Evolutionary conservation across 2,888 invertebrate species (phyloP), one percentile per base, ranked within the genome.

Genomic region (Glaucopsyche alexis): DNA sequence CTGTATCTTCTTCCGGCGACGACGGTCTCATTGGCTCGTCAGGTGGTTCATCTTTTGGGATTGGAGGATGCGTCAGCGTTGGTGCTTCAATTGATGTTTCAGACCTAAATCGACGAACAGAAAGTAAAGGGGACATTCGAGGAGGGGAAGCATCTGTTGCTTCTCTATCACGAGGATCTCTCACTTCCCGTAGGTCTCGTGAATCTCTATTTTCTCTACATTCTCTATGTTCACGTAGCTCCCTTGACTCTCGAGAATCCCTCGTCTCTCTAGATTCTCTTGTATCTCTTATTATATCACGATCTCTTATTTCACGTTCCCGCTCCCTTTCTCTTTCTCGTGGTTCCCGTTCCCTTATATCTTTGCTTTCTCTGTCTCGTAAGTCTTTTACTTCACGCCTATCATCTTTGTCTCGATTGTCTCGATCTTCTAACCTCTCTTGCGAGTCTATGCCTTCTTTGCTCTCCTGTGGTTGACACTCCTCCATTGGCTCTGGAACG

Each of bases 1-100:
- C 93, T 71, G 93, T 87, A 80, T 94, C 94, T 77, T 94, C 94
- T 85, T 94, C 94, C 13, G 94, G 94, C 64, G 94, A 94, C 66
- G 93, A 93, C 60, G 94, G 87, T 77, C 94, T 88, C 85, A 92
- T 89, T 11, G 87, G 87, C 79, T 93, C 93, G 82, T 93, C 93
- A 74, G 93, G 93, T 19, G 93, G 93, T 78, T 93, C 93, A 76
- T 93, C 93, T 87, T 93, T 93, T 75, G 89, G 94, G 82, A 90
- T 89, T 85, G 91, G 85, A 78, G 92, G 93, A 85, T 93, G 93
- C 85, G 88, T 87, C 65, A 82, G 83, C 16, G 86, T 86, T n/a
- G 87, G 85, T 64, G 84, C 84, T 76, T 93, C 93, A 70, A 83
- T 79, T 73, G 87, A 81, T 52, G 84, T 85, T 81, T 92, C 91